These are phyloP conservation scores for Etheostoma perlongum DNA, from an alignment of 2,797 vertebrate species.

Conservation along the genomic window DNA sequence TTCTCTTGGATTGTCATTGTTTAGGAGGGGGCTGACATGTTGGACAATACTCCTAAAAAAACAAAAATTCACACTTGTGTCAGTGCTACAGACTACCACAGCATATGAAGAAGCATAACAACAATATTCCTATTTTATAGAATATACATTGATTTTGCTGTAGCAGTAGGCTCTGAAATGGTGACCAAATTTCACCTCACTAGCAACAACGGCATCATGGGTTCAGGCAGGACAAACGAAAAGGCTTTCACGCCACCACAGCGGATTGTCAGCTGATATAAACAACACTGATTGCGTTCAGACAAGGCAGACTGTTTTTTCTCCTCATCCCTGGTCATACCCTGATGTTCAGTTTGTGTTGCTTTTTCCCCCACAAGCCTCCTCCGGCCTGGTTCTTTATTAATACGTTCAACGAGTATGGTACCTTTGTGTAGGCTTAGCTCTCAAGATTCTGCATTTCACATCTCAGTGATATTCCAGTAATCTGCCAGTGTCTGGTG, in stretches of 20 bases:
- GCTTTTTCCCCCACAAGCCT: not conserved
- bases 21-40: too few relatives aligned
- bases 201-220: not conserved
- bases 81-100: not conserved
- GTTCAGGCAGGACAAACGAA: not conserved
- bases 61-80: not conserved
- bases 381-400: not conserved
- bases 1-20: too few relatives aligned
- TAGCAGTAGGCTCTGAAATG: not conserved
- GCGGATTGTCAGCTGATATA: constrained; percentile 1
- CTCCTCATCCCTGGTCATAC: not conserved
- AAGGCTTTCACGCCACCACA: not conserved
- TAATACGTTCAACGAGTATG: not conserved
- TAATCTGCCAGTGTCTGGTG: constrained; percentile 24
- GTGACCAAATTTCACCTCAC: not conserved
- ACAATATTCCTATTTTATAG: not conserved
- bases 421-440: not conserved
- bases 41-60: not conserved
- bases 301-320: not conserved
- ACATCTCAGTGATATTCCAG: constrained; percentile 17
- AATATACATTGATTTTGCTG: not conserved
- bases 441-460: constrained; percentile 13
- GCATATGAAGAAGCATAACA: not conserved
- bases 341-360: not conserved
- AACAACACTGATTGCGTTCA: not conserved